Base-by-base conservation (phyloP, 2,113 vertebrate species). In the Corydoras maculifer region DNA sequence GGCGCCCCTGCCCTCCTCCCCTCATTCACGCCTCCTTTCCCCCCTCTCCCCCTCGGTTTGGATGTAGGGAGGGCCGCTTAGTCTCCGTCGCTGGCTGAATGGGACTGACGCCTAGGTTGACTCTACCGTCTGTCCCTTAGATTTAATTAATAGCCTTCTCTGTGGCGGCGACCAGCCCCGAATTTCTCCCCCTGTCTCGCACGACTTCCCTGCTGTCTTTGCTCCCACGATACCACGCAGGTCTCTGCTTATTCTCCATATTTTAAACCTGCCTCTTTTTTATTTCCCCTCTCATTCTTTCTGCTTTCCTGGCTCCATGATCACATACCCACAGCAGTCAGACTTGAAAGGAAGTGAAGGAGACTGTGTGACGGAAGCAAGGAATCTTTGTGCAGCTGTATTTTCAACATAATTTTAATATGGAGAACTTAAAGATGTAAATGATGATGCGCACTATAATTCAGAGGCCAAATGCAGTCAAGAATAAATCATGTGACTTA, bases 61-160 rank as follows among this genome's bases (percentile, higher is more conserved):
- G 35, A 43, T 5, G 35, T 51, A 69, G 59, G 43, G 58, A 66
- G 54, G 53, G 65, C 51, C 31, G 72, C 67, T 54, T 69, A 30
- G 51, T 31, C 73, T 67, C 75, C 65, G 62, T 66, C 69, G 57
- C 78, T 65, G 78, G 77, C 74, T 80, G 82, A 75, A 78, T 76
- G 74, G 81, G 83, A 81, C 83, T 82, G 85, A 85, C 82, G 86
- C 78, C 81, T 78, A 76, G 75, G 77, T 75, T 82, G 86, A 83
- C 81, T 84, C 86, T 88, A 85, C 86, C 86, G 87, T 90, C 87
- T 88, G 84, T 88, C 86, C 85, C 89, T 91, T 88, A 87, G 86
- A 91, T 90, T 90, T 91, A 91, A 91, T 90, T 90, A 91, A 88
- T 84, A 81, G 86, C 79, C 84, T 25, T 25, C 86, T 87, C 82